Conservation (phyloP, 2,113 vertebrate genomes). For the Parotia lawesii region DNA sequence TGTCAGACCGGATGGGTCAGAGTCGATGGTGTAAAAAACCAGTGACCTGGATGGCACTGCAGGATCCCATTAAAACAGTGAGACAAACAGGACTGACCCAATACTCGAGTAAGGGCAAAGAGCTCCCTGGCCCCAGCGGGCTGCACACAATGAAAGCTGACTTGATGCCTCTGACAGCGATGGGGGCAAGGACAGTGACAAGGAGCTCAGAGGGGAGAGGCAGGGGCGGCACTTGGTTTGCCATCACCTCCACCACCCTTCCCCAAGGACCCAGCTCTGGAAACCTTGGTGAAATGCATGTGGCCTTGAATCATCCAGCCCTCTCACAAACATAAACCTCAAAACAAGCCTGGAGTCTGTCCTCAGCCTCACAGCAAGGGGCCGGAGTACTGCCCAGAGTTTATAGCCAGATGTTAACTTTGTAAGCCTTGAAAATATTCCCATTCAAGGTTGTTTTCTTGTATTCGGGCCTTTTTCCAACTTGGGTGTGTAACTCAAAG, state of each 20-base stretch:
- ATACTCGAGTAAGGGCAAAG: not conserved
- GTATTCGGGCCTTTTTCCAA: not conserved
- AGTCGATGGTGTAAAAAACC: not conserved
- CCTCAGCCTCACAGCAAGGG: slow-evolving; percentile 11
- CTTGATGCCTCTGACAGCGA: not conserved
- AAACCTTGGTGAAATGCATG: not conserved
- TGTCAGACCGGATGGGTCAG: not conserved
- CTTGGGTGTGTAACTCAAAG: not conserved
- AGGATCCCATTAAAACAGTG: not conserved
- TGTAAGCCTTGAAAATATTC: slow-evolving; percentile 7
- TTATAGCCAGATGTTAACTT: slow-evolving; percentile 11
- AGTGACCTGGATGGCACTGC: not conserved
- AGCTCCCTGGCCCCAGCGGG: rapidly evolving
- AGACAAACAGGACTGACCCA: not conserved
- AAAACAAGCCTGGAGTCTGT: not conserved
- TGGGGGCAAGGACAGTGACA: not conserved
- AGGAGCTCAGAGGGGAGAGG: not conserved
- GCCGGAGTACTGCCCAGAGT: not conserved
- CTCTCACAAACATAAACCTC: not conserved
- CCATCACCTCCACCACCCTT: not conserved
- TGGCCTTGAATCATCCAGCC: not conserved
- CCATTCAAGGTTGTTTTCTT: not conserved
- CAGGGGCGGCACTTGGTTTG: not conserved
- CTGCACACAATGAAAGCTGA: rapidly evolving
- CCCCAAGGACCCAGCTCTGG: not conserved